These are phyloP conservation scores for Elgaria multicarinata DNA, from an alignment of 2,113 vertebrate species.

Conservation along the genomic window DNA sequence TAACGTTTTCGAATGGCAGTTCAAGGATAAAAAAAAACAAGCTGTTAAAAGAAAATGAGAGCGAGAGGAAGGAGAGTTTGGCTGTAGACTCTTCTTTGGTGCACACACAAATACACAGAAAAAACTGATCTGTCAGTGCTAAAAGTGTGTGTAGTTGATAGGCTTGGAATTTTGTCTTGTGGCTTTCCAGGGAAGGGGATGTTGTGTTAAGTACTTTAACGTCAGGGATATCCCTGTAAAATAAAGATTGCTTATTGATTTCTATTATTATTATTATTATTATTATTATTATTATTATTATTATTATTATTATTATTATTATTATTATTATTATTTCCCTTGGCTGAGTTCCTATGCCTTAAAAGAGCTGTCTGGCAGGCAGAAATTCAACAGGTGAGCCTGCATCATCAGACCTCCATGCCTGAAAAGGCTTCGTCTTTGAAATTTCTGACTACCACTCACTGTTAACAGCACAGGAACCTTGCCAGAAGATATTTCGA, in stretches of 20 bases:
- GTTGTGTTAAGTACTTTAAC: background rate
- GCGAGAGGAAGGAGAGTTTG: background rate
- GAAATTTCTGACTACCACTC: background rate
- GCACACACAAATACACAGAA: background rate
- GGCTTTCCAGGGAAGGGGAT: background rate
- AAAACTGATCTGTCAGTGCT: background rate
- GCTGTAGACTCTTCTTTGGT: too few species aligned
- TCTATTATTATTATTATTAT: too few species aligned
- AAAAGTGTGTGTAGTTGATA: background rate
- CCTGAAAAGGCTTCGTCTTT: background rate
- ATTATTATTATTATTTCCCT: background rate
- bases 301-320: background rate
- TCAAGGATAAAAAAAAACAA: background rate
- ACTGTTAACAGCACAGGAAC: background rate
- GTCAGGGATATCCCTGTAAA: background rate
- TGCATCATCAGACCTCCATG: background rate
- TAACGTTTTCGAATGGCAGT: background rate
- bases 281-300: background rate
- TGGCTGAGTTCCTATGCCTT: background rate
- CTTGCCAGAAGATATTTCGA: background rate
- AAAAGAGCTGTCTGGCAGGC: background rate
- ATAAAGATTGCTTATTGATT: background rate
- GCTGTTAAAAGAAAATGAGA: background rate
- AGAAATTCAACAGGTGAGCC: background rate
- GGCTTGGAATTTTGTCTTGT: background rate